A percentile compares a stretch with the other conserved stretches of the same genome.
Conservation (phyloP, 2,888 invertebrate species). For the Osedax frankpressi region DNA sequence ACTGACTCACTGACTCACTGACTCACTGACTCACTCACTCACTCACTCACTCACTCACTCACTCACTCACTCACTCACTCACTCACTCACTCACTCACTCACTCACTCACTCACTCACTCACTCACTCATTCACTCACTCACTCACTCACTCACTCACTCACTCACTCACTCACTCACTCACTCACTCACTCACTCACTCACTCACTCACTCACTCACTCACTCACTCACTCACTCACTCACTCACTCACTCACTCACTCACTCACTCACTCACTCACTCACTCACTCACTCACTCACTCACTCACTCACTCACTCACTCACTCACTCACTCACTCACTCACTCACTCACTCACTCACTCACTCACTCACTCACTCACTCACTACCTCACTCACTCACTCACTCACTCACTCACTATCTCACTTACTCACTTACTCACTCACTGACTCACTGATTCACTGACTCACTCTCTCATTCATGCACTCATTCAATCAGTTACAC, state of each 20-base stretch:
- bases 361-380: no score
- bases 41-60: slow-evolving; percentile 20
- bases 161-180: slow-evolving; percentile 11
- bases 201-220: slow-evolving; percentile 15
- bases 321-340: slow-evolving; percentile 9
- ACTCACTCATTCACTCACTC: no score
- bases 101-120: slow-evolving; percentile 24
- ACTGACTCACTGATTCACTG: no score
- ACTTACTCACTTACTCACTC: no score
- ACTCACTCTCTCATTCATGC: neutral
- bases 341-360: slow-evolving; percentile 8
- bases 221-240: slow-evolving; percentile 20
- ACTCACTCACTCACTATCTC: no score
- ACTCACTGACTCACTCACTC: no score
- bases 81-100: slow-evolving; percentile 21
- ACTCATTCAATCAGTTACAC: no score
- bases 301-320: neutral
- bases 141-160: slow-evolving; percentile 21
- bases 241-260: slow-evolving; percentile 23
- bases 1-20: no score
- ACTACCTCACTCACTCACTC: no score
- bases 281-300: slow-evolving; percentile 20
- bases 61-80: slow-evolving; percentile 24
- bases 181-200: slow-evolving; percentile 16
- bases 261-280: slow-evolving; percentile 22